Evolutionary conservation across 2,888 invertebrate genomes (phyloP).

Genomic region (Pasiphila rectangulata): DNA sequence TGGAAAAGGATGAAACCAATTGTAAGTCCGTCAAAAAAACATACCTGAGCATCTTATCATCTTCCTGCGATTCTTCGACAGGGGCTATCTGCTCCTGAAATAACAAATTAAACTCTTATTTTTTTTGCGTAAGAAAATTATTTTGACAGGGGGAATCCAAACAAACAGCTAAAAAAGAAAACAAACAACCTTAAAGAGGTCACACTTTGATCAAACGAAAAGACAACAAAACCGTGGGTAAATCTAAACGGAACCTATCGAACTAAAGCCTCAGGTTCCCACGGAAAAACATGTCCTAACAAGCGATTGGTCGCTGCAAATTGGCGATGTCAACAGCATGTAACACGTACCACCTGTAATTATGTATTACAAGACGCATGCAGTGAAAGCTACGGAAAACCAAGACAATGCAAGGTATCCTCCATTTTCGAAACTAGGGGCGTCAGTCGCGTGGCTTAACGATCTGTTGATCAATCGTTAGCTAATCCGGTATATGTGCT

Average conservation of each 20-base stretch:
- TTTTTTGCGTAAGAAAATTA: no score
- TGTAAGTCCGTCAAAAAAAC: conserved; percentile 21
- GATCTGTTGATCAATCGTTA: conserved; percentile 26
- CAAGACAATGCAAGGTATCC: conserved; percentile 48
- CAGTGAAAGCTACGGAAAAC: conserved; percentile 55
- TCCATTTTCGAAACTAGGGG: conserved; percentile 51
- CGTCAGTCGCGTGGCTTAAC: conserved; percentile 30
- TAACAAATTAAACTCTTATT: conserved; percentile 23
- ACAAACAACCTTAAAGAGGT: conserved; percentile 4
- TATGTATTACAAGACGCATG: conserved; percentile 49
- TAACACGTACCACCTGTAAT: conserved; percentile 42
- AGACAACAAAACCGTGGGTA: conserved; percentile 29
- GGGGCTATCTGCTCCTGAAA: conserved; percentile 71
- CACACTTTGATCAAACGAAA: conserved; percentile 9
- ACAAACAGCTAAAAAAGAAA: neutral
- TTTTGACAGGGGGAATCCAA: no score
- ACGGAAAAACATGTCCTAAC: conserved; percentile 30
- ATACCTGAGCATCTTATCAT: conserved; percentile 58
- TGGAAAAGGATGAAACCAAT: no score
- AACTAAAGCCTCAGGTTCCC: conserved; percentile 26
- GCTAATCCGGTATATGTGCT: neutral
- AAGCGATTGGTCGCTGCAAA: conserved; percentile 34
- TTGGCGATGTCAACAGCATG: conserved; percentile 40
- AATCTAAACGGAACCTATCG: conserved; percentile 21
- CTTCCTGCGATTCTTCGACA: conserved; percentile 67